Conservation (phyloP, 2,888 invertebrate genomes). For the Stenurella melanura region DNA sequence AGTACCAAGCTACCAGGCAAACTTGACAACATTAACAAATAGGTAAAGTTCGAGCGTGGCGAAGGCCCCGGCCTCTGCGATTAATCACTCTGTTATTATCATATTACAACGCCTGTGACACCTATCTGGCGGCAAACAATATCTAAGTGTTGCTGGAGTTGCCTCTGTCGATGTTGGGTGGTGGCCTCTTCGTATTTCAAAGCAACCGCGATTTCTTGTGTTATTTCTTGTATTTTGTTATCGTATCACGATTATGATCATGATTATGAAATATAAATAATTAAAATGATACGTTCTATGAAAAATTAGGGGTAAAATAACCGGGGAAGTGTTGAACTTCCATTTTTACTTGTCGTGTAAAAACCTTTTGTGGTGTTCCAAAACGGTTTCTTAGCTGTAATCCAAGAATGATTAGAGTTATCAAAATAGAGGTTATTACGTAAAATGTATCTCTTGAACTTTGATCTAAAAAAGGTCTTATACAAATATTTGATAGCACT, state of each 20-base stretch:
- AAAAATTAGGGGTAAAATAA: no score
- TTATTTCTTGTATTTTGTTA: slow-evolving; percentile 4
- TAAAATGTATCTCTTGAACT: no score
- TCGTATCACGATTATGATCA: neutral
- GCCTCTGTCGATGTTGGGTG: slow-evolving; percentile 33
- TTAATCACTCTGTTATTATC: slow-evolving; percentile 69
- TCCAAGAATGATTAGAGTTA: no score
- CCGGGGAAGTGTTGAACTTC: no score
- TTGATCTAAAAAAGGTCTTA: no score
- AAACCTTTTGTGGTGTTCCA: no score
- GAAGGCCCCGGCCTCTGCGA: slow-evolving; percentile 64
- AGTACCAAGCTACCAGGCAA: slow-evolving; percentile 40
- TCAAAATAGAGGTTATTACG: no score
- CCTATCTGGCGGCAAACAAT: slow-evolving; percentile 62
- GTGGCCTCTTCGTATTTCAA: slow-evolving; percentile 27
- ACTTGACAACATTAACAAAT: slow-evolving; percentile 68
- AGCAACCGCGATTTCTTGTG: neutral
- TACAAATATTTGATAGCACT: no score
- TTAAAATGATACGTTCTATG: no score
- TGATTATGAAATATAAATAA: no score
- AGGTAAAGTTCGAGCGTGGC: slow-evolving; percentile 69
- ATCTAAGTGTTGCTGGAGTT: slow-evolving; percentile 51
- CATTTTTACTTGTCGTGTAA: no score
- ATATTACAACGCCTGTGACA: slow-evolving; percentile 68
- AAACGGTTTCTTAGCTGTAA: no score